Base-by-base conservation (phyloP, 2,113 vertebrate species). In the Siniperca knerii region DNA sequence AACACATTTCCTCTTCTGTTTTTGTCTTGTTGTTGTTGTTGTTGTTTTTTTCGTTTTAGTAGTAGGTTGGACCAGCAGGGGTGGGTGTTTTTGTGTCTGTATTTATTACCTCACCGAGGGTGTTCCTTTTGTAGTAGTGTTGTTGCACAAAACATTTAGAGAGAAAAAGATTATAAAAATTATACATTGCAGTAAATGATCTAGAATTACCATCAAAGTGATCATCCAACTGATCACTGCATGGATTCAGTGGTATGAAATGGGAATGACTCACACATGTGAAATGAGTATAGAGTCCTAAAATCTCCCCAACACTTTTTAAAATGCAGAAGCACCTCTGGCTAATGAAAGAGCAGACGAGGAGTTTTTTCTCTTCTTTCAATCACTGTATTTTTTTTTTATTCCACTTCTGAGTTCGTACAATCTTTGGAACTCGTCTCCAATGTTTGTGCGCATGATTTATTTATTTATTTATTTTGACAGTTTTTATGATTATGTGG, bases 281-380 rank as follows among this genome's bases (percentile, higher is more conserved):
- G 35, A 82, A 84, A 68, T 80, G 78, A 33, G 68, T 15, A 2
- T 20, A 44, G n/a, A 61, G 29, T 70, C 58, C 12, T 77, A 73
- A 86, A 84, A 72, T 82, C 64, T 62, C 50, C 72, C 54, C 76
- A 81, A 69, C 20, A 18, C 80, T 85, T 74, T 84, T 86, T 83
- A 82, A 82, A 81, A 87, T 72, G 60, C 74, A 83, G 52, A 87
- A 74, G 84, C 40, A 37, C 81, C 80, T 81, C 88, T 84, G 69
- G 79, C 76, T 78, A 77, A 84, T 72, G 60, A 66, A 73, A 37
- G 79, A 81, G 77, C 42, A 75, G 75, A 60, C 2, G 21, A 64
- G 61, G 21, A 72, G 35, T 12, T 18, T 70, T 66, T 8, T 52
- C 40, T 66, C 46, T 20, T 78, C 69, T 64, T 78, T 74, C 77